Conservation (phyloP, 2,113 vertebrate genomes). For the Sander vitreus region DNA sequence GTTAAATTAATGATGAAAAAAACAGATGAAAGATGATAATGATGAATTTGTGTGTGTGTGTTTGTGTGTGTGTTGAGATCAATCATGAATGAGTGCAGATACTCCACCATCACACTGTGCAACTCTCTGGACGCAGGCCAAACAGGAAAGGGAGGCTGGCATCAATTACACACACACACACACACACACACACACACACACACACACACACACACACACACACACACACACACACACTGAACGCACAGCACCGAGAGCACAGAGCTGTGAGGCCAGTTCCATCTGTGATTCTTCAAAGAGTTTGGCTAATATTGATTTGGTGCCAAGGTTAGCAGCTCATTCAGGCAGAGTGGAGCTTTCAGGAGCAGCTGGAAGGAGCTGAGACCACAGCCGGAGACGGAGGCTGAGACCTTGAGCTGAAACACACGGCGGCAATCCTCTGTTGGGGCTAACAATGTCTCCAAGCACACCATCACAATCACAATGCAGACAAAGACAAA, state of each 20-base stretch:
- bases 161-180: conserved; percentile 74
- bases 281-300: conserved; percentile 90
- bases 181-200: conserved; percentile 49
- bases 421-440: conserved; percentile 79
- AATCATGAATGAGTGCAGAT: conserved; percentile 70
- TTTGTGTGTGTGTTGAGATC: conserved; percentile 35
- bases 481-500: conserved; percentile 76
- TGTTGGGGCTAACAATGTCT: conserved; percentile 81
- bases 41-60: neutral
- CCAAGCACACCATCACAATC: conserved; percentile 74
- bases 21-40: conserved; percentile 18
- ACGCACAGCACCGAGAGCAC: conserved; percentile 70
- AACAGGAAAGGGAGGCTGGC: conserved; percentile 73
- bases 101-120: conserved; percentile 70
- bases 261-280: conserved; percentile 86
- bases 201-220: conserved; percentile 63
- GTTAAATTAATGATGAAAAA: conserved; percentile 16
- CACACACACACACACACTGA: conserved; percentile 55
- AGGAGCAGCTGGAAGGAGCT: conserved; percentile 86
- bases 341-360: conserved; percentile 87
- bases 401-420: conserved; percentile 87
- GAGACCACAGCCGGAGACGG: conserved; percentile 82
- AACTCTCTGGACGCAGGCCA: conserved; percentile 74
- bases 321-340: conserved; percentile 88
- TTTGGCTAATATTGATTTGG: conserved; percentile 90